Evolutionary conservation across 2,888 invertebrate species (phyloP).

Genomic region (Polyommatus icarus): DNA sequence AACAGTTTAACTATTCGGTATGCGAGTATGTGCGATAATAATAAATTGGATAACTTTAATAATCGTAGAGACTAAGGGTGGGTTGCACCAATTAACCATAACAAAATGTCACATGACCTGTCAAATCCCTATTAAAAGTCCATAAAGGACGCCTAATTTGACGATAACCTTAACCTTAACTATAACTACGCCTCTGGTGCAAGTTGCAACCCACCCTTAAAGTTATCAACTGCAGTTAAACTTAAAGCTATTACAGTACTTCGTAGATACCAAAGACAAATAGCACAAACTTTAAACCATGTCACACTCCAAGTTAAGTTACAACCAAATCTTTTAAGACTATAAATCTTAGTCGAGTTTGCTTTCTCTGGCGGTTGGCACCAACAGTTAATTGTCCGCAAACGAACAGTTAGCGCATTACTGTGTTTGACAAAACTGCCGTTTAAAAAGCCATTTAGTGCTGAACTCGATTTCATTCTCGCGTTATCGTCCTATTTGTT

Average conservation of each 20-base stretch:
- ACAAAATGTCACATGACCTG: no score
- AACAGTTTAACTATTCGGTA: no score
- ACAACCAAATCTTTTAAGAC: background rate
- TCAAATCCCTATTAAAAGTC: no score
- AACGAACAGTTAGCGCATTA: slow-evolving; percentile 26
- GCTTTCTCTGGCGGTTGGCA: background rate
- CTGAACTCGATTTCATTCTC: slow-evolving; percentile 33
- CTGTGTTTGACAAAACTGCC: slow-evolving; percentile 37
- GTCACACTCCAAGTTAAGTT: background rate
- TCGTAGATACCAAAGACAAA: background rate
- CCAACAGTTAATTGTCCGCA: slow-evolving; percentile 10
- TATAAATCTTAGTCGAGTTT: background rate
- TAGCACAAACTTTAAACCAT: background rate
- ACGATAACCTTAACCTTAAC: no score
- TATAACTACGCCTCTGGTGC: no score
- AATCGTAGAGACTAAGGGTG: no score
- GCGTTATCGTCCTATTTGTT: background rate
- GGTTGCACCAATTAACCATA: no score
- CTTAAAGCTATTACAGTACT: background rate
- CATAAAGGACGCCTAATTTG: no score
- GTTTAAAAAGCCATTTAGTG: slow-evolving; percentile 41
- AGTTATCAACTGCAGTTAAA: no score
- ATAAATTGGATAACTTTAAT: no score
- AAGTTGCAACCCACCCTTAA: no score
- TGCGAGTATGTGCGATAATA: no score